Percentiles rank a stretch among this genome's conserved stretches.
Evolutionary conservation across 2,888 invertebrate species (phyloP).

Genomic region (Galerucella pusilla): DNA sequence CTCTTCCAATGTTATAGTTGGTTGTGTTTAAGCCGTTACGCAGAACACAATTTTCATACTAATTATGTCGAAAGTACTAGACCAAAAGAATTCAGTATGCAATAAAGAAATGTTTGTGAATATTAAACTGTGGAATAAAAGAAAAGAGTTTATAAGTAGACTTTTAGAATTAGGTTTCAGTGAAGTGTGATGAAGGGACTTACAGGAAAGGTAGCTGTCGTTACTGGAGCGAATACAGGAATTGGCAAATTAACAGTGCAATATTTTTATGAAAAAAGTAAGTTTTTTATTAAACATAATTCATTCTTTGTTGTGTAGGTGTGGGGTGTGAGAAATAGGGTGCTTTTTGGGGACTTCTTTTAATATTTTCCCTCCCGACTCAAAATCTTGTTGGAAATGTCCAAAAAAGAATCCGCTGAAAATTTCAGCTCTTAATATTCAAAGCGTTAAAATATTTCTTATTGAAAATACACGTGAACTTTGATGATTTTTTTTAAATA

Average conservation of each 20-base stretch:
- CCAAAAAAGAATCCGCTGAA: too few species aligned
- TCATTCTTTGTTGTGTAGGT: too few species aligned
- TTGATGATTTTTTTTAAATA: too few species aligned
- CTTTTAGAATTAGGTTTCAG: background rate
- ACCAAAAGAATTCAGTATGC: background rate
- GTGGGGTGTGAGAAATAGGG: too few species aligned
- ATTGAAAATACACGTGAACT: too few species aligned
- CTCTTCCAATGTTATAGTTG: background rate
- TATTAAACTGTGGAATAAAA: background rate
- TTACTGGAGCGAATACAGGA: slow-evolving; percentile 54
- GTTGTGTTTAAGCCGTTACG: background rate
- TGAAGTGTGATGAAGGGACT: slow-evolving; percentile 1
- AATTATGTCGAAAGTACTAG: background rate
- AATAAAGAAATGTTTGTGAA: too few species aligned
- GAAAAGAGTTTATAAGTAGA: background rate
- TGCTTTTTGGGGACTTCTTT: too few species aligned
- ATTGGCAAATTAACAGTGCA: slow-evolving; percentile 53
- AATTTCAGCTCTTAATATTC: too few species aligned
- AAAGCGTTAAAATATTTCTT: too few species aligned
- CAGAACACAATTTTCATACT: background rate
- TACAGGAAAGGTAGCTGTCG: slow-evolving; percentile 58
- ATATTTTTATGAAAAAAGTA: slow-evolving; percentile 65
- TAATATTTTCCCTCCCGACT: too few species aligned
- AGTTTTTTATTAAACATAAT: slow-evolving; percentile 30
- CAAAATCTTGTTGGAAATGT: too few species aligned